Conservation (phyloP, 1,140 invertebrate genomes). For the Bactericera cockerelli region DNA sequence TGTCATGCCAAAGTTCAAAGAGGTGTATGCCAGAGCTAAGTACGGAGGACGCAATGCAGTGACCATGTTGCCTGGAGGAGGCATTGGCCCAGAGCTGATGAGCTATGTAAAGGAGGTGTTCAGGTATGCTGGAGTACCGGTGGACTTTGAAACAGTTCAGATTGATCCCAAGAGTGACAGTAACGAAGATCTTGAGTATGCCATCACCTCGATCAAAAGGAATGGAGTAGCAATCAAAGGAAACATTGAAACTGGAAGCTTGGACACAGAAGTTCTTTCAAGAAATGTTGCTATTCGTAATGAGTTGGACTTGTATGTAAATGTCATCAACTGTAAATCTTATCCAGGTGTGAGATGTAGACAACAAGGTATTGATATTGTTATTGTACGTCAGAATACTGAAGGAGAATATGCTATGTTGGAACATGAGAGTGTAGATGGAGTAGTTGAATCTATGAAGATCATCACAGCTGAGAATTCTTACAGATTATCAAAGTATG, state of each 20-base stretch:
- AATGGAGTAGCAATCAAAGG: conserved; percentile 96
- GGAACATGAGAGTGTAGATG: conserved; percentile 87
- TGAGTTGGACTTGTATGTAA: conserved; percentile 87
- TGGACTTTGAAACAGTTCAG: conserved; percentile 90
- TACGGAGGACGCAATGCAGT: conserved; percentile 89
- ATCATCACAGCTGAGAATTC: conserved; percentile 86
- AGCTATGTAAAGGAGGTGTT: conserved; percentile 76
- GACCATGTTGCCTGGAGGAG: conserved; percentile 84
- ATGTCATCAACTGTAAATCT: conserved; percentile 88
- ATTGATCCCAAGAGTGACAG: conserved; percentile 72
- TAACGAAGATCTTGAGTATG: conserved; percentile 76
- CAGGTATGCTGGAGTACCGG: conserved; percentile 78
- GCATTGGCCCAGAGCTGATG: conserved; percentile 89
- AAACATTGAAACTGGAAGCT: conserved; percentile 78
- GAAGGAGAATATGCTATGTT: conserved; percentile 93
- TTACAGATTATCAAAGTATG: conserved; percentile 83
- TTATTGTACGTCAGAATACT: conserved; percentile 89
- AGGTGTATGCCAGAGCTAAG: conserved; percentile 51
- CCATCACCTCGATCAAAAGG: conserved; percentile 85
- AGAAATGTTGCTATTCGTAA: conserved; percentile 80
- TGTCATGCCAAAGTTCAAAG: not conserved
- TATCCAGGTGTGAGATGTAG: conserved; percentile 72
- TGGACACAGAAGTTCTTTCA: conserved; percentile 55
- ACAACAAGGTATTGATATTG: conserved; percentile 84
- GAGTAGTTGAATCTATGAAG: conserved; percentile 95